phyloP scores from a whole-genome alignment of 2,888 invertebrate species.

The Limnephilus auricula region DNA sequence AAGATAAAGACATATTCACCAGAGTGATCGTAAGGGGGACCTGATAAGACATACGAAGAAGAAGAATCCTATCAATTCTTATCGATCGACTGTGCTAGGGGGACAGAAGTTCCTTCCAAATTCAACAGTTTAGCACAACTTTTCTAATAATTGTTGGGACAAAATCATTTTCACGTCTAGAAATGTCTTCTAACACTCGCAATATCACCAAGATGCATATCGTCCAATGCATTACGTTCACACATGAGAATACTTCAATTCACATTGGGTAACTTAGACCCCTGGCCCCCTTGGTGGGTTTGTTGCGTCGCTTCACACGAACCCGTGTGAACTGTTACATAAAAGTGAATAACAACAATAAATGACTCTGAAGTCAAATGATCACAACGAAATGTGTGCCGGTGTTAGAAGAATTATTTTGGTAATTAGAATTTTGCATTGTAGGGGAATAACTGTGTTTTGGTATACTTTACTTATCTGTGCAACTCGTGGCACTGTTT shows the following conservation, averaged over 20 bases:
- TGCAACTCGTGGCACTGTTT: not conserved
- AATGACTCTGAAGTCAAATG: not conserved
- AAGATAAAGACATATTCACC: no score
- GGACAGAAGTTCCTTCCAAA: no score
- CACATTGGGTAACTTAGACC: not conserved
- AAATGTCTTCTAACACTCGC: not conserved
- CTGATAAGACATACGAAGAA: no score
- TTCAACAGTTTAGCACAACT: no score
- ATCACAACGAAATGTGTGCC: slow-evolving; percentile 12
- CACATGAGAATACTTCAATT: not conserved
- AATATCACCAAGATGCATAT: not conserved
- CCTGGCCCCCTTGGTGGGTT: not conserved
- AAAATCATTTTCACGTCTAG: no score
- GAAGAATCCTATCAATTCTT: no score
- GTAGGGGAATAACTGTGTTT: not conserved
- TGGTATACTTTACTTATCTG: not conserved
- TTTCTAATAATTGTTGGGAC: no score
- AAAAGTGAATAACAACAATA: slow-evolving; percentile 8
- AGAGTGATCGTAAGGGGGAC: no score
- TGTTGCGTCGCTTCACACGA: not conserved
- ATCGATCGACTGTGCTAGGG: no score
- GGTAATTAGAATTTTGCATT: not conserved
- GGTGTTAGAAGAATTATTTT: not conserved
- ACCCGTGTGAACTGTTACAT: slow-evolving; percentile 32
- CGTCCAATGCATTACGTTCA: not conserved